Conservation (phyloP, 2,888 invertebrate species). For the Agonum fuliginosum region DNA sequence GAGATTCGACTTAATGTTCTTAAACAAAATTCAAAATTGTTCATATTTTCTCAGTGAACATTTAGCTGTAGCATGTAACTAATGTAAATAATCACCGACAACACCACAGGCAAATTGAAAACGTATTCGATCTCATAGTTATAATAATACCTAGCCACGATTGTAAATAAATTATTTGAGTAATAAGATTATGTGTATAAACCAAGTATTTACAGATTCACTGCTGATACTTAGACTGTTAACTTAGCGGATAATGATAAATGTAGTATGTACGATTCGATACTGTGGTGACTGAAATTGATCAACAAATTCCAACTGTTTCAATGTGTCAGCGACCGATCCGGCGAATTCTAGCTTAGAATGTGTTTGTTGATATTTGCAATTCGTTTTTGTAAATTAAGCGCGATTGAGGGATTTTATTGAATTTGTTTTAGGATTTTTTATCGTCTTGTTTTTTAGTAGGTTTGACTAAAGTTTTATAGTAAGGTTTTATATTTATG, state of each 20-base stretch:
- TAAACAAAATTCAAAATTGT: conserved; percentile 38
- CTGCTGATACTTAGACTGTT: conserved; percentile 52
- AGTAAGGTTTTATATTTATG: too few species aligned
- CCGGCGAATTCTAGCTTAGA: conserved; percentile 15
- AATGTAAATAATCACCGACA: conserved; percentile 38
- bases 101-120: conserved; percentile 43
- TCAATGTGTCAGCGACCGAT: conserved; percentile 20
- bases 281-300: conserved; percentile 42
- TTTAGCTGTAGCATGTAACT: conserved; percentile 48
- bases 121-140: conserved; percentile 59
- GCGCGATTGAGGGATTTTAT: not conserved
- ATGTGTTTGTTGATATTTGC: conserved; percentile 4
- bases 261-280: conserved; percentile 30
- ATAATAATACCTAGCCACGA: conserved; percentile 54
- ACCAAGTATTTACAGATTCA: conserved; percentile 48
- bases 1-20: not conserved
- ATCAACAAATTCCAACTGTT: conserved; percentile 38
- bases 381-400: conserved; percentile 10
- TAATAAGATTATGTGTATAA: conserved; percentile 54
- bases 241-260: conserved; percentile 28
- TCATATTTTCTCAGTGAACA: conserved; percentile 23
- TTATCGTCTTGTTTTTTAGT: too few species aligned
- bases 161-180: conserved; percentile 56
- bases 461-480: too few species aligned
- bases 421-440: too few species aligned